phyloP scores from a whole-genome alignment of 2,888 invertebrate species.

The Cataglyphis cursor region DNA sequence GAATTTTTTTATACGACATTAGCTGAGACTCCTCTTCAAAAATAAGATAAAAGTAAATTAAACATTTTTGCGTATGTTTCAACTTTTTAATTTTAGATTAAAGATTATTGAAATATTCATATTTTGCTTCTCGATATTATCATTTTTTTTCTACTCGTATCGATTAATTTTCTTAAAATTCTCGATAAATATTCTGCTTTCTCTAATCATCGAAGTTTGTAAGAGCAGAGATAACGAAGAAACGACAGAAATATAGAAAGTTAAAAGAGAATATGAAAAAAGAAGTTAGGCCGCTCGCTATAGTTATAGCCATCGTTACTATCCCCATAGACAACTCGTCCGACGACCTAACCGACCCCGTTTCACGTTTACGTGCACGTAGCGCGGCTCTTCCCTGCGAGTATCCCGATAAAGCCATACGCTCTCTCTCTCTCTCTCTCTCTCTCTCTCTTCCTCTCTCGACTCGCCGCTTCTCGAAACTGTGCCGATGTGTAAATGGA shows the following conservation, averaged over 20 bases:
- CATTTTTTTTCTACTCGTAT: not conserved
- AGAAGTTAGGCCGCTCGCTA: constrained; percentile 12
- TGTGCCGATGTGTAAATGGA: constrained; percentile 72
- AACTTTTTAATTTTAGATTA: too few relatives aligned
- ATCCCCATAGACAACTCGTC: constrained; percentile 62
- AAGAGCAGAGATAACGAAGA: not conserved
- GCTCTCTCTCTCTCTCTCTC: not conserved
- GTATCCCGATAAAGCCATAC: constrained; percentile 59
- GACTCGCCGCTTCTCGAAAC: constrained; percentile 70
- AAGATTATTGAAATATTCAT: not conserved
- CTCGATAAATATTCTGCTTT: not conserved
- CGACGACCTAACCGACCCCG: constrained; percentile 67
- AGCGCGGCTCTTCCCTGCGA: constrained; percentile 9
- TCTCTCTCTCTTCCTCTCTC: constrained; percentile 23
- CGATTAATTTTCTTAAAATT: not conserved
- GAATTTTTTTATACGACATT: not conserved
- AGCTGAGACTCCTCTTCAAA: not conserved
- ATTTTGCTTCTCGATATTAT: not conserved
- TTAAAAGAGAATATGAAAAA: constrained; percentile 18
- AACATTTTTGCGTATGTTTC: not conserved
- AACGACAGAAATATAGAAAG: constrained; percentile 12
- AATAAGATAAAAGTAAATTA: not conserved
- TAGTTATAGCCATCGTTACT: constrained; percentile 44
- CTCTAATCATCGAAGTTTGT: not conserved
- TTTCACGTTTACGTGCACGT: constrained; percentile 67